These are phyloP conservation scores for Nesoenas mayeri DNA, from an alignment of 2,113 vertebrate species.

Conservation along the genomic window DNA sequence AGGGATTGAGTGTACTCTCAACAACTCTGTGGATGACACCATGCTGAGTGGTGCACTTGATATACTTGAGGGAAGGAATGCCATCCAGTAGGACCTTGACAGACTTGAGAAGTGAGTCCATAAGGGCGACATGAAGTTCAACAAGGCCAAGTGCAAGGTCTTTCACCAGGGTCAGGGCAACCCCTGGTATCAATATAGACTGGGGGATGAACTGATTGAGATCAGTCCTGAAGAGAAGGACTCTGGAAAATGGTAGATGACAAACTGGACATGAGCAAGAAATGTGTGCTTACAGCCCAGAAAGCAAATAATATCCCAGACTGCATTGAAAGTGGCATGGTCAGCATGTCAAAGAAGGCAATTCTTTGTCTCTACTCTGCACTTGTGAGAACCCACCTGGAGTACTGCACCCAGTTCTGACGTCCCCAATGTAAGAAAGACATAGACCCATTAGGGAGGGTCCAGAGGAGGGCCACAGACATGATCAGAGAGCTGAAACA, in stretches of 20 bases:
- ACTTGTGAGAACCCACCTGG: not conserved
- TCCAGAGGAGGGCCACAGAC: not conserved
- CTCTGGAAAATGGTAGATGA: no score
- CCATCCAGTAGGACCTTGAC: not conserved
- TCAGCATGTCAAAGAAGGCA: not conserved
- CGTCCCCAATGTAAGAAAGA: not conserved
- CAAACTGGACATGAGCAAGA: not conserved
- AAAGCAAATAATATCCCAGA: accelerated
- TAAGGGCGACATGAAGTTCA: not conserved
- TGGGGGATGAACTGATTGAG: not conserved
- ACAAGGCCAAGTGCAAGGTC: not conserved
- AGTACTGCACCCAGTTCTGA: not conserved
- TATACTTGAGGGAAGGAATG: not conserved
- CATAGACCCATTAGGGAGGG: not conserved
- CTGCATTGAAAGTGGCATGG: not conserved
- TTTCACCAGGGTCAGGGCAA: not conserved
- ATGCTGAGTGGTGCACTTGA: not conserved
- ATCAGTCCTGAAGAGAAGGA: not conserved
- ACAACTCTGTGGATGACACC: not conserved
- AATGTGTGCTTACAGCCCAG: not conserved
- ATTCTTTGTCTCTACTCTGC: not conserved
- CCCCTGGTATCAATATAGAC: no score
- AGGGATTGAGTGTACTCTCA: not conserved
- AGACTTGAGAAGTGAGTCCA: not conserved
- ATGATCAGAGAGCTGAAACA: not conserved